Evolutionary conservation across 92 coral and sea anemone genomes (phyloP).

Genomic region (Heliopora coerulea): DNA sequence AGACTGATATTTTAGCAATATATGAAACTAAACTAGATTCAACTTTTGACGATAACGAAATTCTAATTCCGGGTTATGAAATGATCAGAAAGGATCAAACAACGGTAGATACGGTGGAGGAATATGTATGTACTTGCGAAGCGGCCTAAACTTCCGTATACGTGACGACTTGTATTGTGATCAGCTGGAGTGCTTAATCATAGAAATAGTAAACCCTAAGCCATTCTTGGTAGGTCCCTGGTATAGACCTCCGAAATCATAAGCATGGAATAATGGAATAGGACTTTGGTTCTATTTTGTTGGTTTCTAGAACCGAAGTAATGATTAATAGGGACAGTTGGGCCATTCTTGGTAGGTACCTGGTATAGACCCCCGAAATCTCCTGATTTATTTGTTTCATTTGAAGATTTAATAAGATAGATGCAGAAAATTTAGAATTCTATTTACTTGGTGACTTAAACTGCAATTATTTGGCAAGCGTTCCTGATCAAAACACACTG

Average conservation of each 20-base stretch:
- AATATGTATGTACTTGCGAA: conserved; percentile 27
- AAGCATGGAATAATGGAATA: too few relatives aligned
- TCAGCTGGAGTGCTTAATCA: conserved; percentile 34
- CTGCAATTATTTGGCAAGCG: conserved; percentile 42
- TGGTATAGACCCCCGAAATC: conserved; percentile 61
- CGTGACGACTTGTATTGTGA: conserved; percentile 44
- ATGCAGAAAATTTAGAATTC: conserved; percentile 48
- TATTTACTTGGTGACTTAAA: conserved; percentile 53
- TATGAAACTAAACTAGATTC: conserved; percentile 3
- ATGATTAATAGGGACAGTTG: too few relatives aligned
- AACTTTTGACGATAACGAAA: not conserved
- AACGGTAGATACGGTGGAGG: conserved; percentile 10
- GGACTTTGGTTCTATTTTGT: too few relatives aligned
- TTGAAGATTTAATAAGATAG: conserved; percentile 49
- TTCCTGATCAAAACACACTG: conserved; percentile 36
- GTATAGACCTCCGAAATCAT: too few relatives aligned
- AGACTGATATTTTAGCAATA: not conserved
- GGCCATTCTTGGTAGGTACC: conserved; percentile 45
- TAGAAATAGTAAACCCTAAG: conserved; percentile 47
- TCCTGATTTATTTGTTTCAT: conserved; percentile 32
- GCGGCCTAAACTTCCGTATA: conserved; percentile 30
- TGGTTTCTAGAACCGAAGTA: too few relatives aligned
- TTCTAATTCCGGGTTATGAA: conserved; percentile 1
- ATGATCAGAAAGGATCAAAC: not conserved
- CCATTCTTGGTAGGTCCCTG: too few relatives aligned